Percentiles rank a stretch among this genome's conserved stretches.
Evolutionary conservation across 1,140 invertebrate species (phyloP).

Genomic region (Acromyrmex echinatior): DNA sequence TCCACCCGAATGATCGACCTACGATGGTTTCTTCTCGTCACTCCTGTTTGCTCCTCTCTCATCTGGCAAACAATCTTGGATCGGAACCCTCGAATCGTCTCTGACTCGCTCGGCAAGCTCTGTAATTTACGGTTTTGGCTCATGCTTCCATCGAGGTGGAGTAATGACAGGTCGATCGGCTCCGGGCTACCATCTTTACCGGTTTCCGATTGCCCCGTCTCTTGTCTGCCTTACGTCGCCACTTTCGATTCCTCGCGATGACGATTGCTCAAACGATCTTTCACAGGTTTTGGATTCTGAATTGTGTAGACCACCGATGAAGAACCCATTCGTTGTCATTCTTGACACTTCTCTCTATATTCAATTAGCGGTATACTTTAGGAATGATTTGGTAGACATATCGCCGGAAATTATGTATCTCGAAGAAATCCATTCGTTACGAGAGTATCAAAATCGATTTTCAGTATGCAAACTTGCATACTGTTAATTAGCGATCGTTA

Average conservation of each 20-base stretch:
- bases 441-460: neutral
- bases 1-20: slow-evolving; percentile 69
- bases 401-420: neutral
- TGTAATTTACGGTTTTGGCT: slow-evolving; percentile 76
- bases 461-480: neutral
- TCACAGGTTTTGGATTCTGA: slow-evolving; percentile 32
- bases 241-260: slow-evolving; percentile 66
- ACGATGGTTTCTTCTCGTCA: slow-evolving; percentile 13
- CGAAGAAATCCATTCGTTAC: neutral
- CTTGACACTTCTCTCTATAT: neutral
- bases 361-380: neutral
- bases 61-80: slow-evolving; percentile 35
- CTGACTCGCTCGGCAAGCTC: slow-evolving; percentile 38
- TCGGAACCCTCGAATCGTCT: slow-evolving; percentile 49
- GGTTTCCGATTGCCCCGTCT: slow-evolving; percentile 66
- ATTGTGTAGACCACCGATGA: slow-evolving; percentile 24
- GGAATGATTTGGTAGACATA: neutral
- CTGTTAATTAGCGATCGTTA: neutral
- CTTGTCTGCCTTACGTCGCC: slow-evolving; percentile 69
- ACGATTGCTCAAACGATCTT: slow-evolving; percentile 45
- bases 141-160: slow-evolving; percentile 75
- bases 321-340: slow-evolving; percentile 12
- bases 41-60: slow-evolving; percentile 5
- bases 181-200: slow-evolving; percentile 70
- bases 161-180: slow-evolving; percentile 77